A percentile compares a stretch with the other conserved stretches of the same genome.
phyloP scores from a whole-genome alignment of 1,140 invertebrate species.

The Diachasma alloeum region DNA sequence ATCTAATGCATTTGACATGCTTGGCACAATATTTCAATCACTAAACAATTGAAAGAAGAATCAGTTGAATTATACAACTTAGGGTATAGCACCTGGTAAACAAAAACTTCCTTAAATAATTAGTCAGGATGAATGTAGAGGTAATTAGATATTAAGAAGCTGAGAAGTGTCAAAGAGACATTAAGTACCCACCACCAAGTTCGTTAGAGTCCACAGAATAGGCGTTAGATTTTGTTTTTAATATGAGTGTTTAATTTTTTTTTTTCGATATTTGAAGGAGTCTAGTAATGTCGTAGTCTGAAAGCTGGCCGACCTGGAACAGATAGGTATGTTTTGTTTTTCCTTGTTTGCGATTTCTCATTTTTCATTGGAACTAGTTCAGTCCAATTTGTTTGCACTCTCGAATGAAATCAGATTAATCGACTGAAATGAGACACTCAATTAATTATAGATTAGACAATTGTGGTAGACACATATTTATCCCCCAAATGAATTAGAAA shows the following conservation, averaged over 20 bases:
- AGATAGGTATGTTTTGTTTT: constrained; percentile 46
- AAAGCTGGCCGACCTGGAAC: constrained; percentile 68
- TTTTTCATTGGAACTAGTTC: background rate
- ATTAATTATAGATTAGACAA: constrained; percentile 13
- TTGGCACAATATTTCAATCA: constrained; percentile 6
- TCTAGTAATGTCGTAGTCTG: constrained; percentile 68
- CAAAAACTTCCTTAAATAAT: background rate
- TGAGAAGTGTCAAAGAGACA: background rate
- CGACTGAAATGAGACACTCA: constrained; percentile 8
- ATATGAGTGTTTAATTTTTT: constrained; percentile 51
- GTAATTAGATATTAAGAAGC: background rate
- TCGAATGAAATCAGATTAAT: constrained; percentile 7
- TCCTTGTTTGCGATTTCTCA: background rate
- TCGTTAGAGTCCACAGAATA: constrained; percentile 48
- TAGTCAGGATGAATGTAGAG: background rate
- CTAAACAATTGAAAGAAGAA: background rate
- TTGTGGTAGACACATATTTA: constrained; percentile 7
- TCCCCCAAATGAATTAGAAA: constrained; percentile 1
- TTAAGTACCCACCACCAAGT: constrained; percentile 52
- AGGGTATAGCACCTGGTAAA: background rate
- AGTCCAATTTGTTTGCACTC: background rate
- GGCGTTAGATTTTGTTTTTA: constrained; percentile 38
- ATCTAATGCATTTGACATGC: background rate
- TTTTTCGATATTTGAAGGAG: constrained; percentile 50
- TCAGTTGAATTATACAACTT: background rate